Conservation (phyloP, 2,113 vertebrate species). For the Noctilio leporinus region DNA sequence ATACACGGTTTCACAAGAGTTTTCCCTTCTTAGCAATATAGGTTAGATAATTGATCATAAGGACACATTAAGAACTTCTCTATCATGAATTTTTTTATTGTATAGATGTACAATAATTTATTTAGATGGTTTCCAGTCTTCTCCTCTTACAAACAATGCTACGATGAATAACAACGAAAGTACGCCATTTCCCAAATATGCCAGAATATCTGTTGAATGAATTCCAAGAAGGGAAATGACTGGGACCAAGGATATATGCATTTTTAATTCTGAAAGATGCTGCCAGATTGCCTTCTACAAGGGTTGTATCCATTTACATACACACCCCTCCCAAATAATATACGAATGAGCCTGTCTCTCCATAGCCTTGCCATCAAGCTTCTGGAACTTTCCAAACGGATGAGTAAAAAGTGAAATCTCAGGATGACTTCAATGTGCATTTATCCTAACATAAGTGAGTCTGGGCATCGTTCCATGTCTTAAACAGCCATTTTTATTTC, state of each 20-base stretch:
- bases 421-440: background rate
- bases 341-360: background rate
- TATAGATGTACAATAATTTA: background rate
- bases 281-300: constrained; percentile 10
- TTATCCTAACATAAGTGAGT: constrained; percentile 20
- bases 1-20: background rate
- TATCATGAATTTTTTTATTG: background rate
- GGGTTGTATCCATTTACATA: background rate
- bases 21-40: background rate
- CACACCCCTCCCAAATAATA: background rate
- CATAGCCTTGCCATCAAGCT: background rate
- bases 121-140: background rate
- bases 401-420: background rate
- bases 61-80: background rate
- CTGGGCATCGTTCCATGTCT: background rate
- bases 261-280: constrained; percentile 43
- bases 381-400: background rate
- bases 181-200: background rate
- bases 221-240: constrained; percentile 27
- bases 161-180: background rate
- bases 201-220: background rate
- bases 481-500: background rate
- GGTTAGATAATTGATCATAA: background rate
- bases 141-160: background rate
- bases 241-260: background rate